Percentiles rank a stretch among this genome's conserved stretches.
phyloP scores from a whole-genome alignment of 2,888 invertebrate genomes.

The Lissocephala sabroskyi region DNA sequence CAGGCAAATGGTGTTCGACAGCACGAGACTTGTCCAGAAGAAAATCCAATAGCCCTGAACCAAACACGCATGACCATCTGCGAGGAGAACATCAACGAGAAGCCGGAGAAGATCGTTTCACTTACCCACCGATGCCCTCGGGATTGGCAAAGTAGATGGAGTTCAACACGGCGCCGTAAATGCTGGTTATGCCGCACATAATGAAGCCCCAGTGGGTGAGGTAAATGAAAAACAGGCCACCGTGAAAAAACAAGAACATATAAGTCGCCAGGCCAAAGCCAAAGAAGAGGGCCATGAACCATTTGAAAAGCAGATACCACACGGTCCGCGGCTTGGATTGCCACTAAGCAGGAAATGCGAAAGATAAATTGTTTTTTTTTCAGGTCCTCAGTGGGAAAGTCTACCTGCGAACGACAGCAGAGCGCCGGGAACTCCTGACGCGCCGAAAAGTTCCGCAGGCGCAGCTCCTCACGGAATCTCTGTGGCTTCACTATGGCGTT shows the following conservation, averaged over 20 bases:
- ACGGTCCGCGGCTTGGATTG: no score
- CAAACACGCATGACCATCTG: no score
- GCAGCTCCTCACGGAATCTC: no score
- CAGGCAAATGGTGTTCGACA: not conserved
- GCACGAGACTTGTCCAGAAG: slow-evolving; percentile 23
- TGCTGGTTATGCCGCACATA: slow-evolving; percentile 15
- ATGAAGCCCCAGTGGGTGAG: slow-evolving; percentile 32
- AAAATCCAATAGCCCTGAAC: no score
- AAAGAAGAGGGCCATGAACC: slow-evolving; percentile 23
- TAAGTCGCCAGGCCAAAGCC: not conserved
- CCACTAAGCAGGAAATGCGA: no score
- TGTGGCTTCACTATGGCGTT: no score
- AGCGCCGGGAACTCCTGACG: no score
- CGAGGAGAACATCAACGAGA: not conserved
- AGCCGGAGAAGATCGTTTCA: no score
- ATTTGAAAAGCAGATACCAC: slow-evolving; percentile 34
- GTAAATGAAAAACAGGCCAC: slow-evolving; percentile 26
- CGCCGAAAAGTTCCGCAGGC: no score
- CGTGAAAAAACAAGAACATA: not conserved
- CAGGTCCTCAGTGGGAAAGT: no score
- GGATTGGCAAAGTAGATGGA: slow-evolving; percentile 11
- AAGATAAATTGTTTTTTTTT: no score
- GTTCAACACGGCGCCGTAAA: slow-evolving; percentile 20
- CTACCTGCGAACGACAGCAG: no score
- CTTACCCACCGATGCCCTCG: slow-evolving; percentile 24